phyloP scores from a whole-genome alignment of 35 echinoderm and acorn worm species.

The Heliocidaris tuberculata region DNA sequence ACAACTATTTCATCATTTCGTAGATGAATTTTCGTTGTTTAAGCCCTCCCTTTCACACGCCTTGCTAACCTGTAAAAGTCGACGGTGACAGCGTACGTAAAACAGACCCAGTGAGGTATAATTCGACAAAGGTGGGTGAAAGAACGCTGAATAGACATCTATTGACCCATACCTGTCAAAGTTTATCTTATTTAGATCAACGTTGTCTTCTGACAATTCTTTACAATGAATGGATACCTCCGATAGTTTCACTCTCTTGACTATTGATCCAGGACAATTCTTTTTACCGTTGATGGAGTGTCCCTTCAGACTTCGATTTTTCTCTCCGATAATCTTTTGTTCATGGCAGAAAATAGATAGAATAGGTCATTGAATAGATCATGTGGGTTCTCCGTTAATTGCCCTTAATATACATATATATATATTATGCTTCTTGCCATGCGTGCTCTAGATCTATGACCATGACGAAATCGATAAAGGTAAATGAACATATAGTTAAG shows the following conservation, averaged over 20 bases:
- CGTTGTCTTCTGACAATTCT: not conserved
- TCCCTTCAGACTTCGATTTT: not conserved
- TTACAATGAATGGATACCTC: not conserved
- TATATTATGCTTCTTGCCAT: not conserved
- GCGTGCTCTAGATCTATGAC: not conserved
- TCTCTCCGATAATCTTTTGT: not conserved
- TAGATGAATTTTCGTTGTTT: not conserved
- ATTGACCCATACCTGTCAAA: not conserved
- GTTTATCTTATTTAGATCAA: constrained; percentile 12
- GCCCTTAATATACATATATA: constrained; percentile 5
- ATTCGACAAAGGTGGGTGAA: not conserved
- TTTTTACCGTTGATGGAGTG: not conserved
- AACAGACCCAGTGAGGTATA: not conserved
- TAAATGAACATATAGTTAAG: not conserved
- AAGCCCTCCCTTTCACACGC: not conserved
- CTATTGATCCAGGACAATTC: not conserved
- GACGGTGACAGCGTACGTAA: not conserved
- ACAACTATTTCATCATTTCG: not conserved
- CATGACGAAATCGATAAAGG: not conserved
- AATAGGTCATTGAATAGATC: not conserved
- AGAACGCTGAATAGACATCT: not conserved
- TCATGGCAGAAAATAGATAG: not conserved
- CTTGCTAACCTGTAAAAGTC: not conserved
- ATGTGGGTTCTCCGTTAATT: not conserved
- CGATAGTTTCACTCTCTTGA: not conserved